phyloP scores from a whole-genome alignment of 1,140 invertebrate genomes.

The Helicorthomorpha holstii region DNA sequence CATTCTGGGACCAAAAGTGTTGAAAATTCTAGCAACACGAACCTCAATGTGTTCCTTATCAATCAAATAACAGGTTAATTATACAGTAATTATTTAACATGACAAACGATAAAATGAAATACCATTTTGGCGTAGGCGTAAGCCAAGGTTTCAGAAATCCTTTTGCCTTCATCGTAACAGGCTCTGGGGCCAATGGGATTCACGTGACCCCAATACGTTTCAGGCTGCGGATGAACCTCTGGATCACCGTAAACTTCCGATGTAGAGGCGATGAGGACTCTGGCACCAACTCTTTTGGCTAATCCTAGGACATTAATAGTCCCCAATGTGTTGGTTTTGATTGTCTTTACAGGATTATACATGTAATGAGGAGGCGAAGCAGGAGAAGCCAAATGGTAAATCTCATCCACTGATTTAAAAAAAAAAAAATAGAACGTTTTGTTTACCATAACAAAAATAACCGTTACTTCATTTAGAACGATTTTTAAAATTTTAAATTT shows the following conservation, averaged over 20 bases:
- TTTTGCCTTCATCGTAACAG: conserved; percentile 98
- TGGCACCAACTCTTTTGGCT: conserved; percentile 82
- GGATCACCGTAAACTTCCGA: conserved; percentile 98
- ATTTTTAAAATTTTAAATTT: no score
- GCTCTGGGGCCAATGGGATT: conserved; percentile 92
- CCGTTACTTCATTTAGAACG: no score
- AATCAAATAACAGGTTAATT: not conserved
- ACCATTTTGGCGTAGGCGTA: conserved; percentile 91
- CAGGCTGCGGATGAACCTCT: conserved; percentile 85
- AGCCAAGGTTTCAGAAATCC: conserved; percentile 88
- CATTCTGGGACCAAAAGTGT: conserved; percentile 99
- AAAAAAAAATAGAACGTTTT: no score
- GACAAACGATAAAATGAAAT: conserved; percentile 54
- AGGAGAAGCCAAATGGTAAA: conserved; percentile 96
- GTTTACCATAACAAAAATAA: no score
- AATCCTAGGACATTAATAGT: conserved; percentile 98
- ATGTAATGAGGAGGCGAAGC: conserved; percentile 99
- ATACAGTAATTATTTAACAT: not conserved
- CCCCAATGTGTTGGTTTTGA: conserved; percentile 97
- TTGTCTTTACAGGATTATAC: conserved; percentile 99
- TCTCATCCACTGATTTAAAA: conserved; percentile 91
- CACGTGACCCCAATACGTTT: conserved; percentile 96
- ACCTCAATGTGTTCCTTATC: conserved; percentile 70
- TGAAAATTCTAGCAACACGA: conserved; percentile 93
- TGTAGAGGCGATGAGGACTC: conserved; percentile 89